Evolutionary conservation across 2,797 vertebrate genomes (phyloP).

Genomic region (Pogoniulus pusillus): DNA sequence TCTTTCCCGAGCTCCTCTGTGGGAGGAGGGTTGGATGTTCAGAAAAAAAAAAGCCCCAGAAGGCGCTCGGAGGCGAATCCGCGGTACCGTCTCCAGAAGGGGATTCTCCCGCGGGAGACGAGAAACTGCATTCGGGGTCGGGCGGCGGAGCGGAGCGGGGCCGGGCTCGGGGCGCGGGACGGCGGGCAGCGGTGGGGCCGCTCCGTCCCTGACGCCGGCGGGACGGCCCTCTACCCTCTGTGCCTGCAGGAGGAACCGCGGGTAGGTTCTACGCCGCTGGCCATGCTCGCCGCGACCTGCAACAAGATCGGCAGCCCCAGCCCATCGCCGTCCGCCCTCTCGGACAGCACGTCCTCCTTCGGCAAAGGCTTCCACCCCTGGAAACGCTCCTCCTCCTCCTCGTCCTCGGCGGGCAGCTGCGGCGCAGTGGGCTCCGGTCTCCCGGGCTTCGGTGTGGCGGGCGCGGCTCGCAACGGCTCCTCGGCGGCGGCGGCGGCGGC

Average conservation of each 20-base stretch:
- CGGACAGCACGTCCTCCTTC: constrained; percentile 91
- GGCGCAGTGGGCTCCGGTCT: constrained; percentile 88
- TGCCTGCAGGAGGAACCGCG: constrained; percentile 94
- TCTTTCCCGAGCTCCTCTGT: constrained; percentile 14
- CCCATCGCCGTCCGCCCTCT: constrained; percentile 92
- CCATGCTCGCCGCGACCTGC: constrained; percentile 98
- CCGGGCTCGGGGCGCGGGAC: background rate
- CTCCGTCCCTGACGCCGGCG: constrained; percentile 39
- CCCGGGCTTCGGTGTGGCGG: constrained; percentile 85
- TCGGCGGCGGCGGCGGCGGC: constrained; percentile 75
- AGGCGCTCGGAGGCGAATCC: background rate
- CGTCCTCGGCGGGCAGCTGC: constrained; percentile 86
- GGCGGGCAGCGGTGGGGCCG: background rate
- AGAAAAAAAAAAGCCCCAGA: background rate
- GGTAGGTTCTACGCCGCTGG: constrained; percentile 97
- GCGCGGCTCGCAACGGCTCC: constrained; percentile 82
- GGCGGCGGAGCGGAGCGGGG: background rate
- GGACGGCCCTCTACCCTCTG: constrained; percentile 53
- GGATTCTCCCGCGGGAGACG: background rate
- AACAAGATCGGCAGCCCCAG: constrained; percentile 98
- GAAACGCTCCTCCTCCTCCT: constrained; percentile 89
- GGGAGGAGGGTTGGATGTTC: background rate
- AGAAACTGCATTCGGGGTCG: background rate
- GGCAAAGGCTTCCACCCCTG: constrained; percentile 97
- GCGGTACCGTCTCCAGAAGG: background rate